These are phyloP conservation scores for Meteorus sp. DNA, from an alignment of 1,140 invertebrate genomes.

Conservation along the genomic window DNA sequence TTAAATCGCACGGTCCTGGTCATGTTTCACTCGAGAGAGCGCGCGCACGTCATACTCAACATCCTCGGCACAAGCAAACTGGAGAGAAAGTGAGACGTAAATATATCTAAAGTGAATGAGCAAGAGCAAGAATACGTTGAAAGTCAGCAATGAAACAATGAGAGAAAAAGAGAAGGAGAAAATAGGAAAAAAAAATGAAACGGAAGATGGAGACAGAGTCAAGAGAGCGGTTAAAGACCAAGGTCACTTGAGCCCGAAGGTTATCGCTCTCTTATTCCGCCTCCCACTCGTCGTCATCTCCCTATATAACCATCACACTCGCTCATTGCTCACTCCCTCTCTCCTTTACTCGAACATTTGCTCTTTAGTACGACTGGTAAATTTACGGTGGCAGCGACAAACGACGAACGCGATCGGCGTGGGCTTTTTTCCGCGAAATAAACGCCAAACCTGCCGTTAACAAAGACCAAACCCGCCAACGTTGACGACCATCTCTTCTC, in stretches of 20 bases:
- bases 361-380: conserved; percentile 20
- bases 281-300: background rate
- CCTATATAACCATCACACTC: background rate
- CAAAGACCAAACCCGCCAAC: conserved; percentile 14
- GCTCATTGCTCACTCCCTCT: conserved; percentile 4
- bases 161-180: conserved; percentile 24
- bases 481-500: conserved; percentile 20
- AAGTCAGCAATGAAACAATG: background rate
- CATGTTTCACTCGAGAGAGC: conserved; percentile 38
- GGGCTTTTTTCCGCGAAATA: conserved; percentile 6
- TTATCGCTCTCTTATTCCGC: conserved; percentile 41
- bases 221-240: conserved; percentile 37
- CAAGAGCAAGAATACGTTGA: background rate
- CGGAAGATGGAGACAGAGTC: too few species aligned
- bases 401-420: conserved; percentile 14
- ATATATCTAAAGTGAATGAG: background rate
- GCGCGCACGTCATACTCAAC: conserved; percentile 27
- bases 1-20: conserved; percentile 41
- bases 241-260: conserved; percentile 52
- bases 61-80: too few species aligned
- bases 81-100: too few species aligned
- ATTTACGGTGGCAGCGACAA: conserved; percentile 32
- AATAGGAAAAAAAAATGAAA: too few species aligned
- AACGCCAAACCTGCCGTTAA: conserved; percentile 12
- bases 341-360: too few species aligned